Conservation (phyloP, 2,888 invertebrate species). For the Barypeithes pellucidus region DNA sequence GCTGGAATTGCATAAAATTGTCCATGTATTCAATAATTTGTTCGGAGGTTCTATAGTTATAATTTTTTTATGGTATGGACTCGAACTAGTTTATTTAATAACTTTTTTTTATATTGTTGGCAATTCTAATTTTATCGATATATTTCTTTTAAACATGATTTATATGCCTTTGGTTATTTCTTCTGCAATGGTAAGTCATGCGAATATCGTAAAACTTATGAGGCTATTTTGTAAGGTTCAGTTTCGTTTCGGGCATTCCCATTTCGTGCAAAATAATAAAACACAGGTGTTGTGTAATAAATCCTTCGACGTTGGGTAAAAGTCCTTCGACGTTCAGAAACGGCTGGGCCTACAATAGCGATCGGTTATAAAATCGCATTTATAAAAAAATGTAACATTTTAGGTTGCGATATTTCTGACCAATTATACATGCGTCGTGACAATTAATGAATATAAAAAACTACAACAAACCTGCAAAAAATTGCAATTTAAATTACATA, state of each 20-base stretch:
- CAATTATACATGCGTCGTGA: not conserved
- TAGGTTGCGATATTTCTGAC: not conserved
- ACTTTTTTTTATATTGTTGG: not conserved
- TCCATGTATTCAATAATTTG: not conserved
- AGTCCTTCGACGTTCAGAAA: too few relatives aligned
- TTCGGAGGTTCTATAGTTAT: not conserved
- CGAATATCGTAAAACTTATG: too few relatives aligned
- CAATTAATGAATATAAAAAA: constrained; percentile 5
- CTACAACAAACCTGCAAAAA: not conserved
- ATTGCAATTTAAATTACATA: not conserved
- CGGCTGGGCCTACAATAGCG: too few relatives aligned
- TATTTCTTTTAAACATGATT: not conserved
- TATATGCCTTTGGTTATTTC: not conserved
- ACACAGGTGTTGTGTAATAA: too few relatives aligned
- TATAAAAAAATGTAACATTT: too few relatives aligned
- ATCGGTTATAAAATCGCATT: too few relatives aligned
- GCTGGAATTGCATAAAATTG: not conserved
- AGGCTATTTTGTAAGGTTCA: too few relatives aligned
- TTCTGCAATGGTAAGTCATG: not conserved
- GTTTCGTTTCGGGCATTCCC: too few relatives aligned
- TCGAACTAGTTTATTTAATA: not conserved
- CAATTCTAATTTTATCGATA: not conserved
- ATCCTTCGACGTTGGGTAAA: too few relatives aligned
- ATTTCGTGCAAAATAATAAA: too few relatives aligned
- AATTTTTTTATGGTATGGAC: not conserved